Conservation (phyloP, 30 jellyfish, hydroid and myxozoan genomes). For the Aurelia sp. region DNA sequence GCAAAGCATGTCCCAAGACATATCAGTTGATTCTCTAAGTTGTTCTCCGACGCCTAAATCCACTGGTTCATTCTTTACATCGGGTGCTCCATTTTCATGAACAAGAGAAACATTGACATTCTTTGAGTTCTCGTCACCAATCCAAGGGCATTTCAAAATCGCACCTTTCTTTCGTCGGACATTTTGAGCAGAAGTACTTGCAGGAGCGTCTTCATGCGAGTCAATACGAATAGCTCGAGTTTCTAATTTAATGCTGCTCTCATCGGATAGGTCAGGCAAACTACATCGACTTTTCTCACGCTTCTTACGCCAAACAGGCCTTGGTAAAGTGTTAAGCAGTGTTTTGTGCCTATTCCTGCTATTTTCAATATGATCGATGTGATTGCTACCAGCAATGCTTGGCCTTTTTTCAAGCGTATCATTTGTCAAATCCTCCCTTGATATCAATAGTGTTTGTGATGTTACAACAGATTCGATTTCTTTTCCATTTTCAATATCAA, state of each 20-base stretch:
- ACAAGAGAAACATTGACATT: neutral
- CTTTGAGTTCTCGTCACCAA: neutral
- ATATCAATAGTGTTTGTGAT: constrained; percentile 22
- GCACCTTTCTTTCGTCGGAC: constrained; percentile 10
- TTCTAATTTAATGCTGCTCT: neutral
- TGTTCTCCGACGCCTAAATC: neutral
- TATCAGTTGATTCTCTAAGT: constrained; percentile 25
- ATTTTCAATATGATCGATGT: neutral
- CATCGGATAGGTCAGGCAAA: neutral
- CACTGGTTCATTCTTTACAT: too few relatives aligned
- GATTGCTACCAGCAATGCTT: neutral
- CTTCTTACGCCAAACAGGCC: neutral
- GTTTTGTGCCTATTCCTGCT: neutral
- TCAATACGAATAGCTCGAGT: neutral
- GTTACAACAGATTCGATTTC: constrained; percentile 21
- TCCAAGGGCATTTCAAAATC: neutral
- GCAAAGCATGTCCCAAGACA: constrained; percentile 54
- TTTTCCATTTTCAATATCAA: neutral
- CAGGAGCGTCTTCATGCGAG: neutral
- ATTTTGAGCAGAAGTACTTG: neutral
- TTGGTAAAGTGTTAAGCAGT: neutral
- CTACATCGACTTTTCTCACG: neutral
- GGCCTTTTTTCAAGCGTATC: constrained; percentile 10
- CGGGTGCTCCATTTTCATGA: too few relatives aligned
- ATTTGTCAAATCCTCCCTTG: neutral